Base-by-base conservation (phyloP, 2,113 vertebrate genomes). In the Pedionomus torquatus region DNA sequence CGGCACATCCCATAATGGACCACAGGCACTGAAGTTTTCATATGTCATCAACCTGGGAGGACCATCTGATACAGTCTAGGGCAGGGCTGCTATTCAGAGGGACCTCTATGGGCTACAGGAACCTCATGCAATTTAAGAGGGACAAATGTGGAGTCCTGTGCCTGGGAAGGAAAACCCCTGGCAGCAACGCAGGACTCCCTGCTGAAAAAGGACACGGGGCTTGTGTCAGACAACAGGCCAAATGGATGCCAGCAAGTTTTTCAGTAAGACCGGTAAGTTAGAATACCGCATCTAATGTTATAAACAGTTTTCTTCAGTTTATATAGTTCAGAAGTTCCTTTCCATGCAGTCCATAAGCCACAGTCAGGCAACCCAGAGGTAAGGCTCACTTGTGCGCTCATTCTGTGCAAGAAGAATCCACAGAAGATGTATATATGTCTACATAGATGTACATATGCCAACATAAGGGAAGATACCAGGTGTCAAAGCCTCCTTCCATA, bases 181-280 rank as follows among this genome's bases (percentile, higher is more conserved):
- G 58, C 87, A 91, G 51, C 52, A 68, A 60, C 61, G 80, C 46
- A 75, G 26, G 49, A 28, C n/a, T 23, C 48, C 46, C 46, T 55
- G 26, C 31, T 37, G 25, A 35, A 63, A 63, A 76, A 83, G 35
- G 23, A 80, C 30, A 4, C 1, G 5, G 37, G 26, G 41, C n/a
- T 49, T 2, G 0, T 6, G 8, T 87, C 74, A 37, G n/a, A 41
- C 43, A 70, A 61, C 66, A 76, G 33, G 43, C 12, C 0, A 0
- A 78, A 63, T 5, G 41, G n/a, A 24, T 75, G 78, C 60, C 61
- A 1, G 2, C 39, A 74, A 39, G 64, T 52, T 61, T 84, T 69
- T 46, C 60, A 80, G 30, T 25, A 63, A 51, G 52, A 43, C 6
- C 44, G 39, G 0, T 4, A 64, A 69, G 14, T 44, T 39, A 48